A percentile compares a stretch with the other conserved stretches of the same genome.
Conservation (phyloP, 2,888 invertebrate species). For the Xestia sexstrigata region DNA sequence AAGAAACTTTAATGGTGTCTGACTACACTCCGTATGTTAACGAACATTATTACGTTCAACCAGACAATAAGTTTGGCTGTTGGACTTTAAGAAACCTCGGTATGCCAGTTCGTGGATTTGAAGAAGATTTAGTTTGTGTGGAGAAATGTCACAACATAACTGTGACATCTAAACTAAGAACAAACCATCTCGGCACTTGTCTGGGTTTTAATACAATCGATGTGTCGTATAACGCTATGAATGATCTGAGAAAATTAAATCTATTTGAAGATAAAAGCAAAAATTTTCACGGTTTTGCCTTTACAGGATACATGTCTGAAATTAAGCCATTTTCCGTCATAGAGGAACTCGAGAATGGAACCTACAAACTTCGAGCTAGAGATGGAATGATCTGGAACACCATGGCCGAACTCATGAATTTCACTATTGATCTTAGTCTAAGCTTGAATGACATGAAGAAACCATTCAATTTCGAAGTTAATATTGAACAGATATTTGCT, state of each 20-base stretch:
- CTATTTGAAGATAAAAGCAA: constrained; percentile 79
- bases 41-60: constrained; percentile 67
- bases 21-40: constrained; percentile 77
- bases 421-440: constrained; percentile 79
- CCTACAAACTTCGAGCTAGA: constrained; percentile 73
- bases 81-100: constrained; percentile 77
- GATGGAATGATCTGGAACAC: constrained; percentile 84
- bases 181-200: constrained; percentile 80
- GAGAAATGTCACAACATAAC: constrained; percentile 78
- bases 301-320: constrained; percentile 75
- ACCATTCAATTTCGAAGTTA: constrained; percentile 78
- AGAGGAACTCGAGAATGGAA: constrained; percentile 71
- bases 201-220: constrained; percentile 74
- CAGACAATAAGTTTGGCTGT: constrained; percentile 77
- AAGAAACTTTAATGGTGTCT: constrained; percentile 69
- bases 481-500: constrained; percentile 77
- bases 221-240: constrained; percentile 67
- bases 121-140: constrained; percentile 77
- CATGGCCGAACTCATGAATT: constrained; percentile 81
- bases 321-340: constrained; percentile 78
- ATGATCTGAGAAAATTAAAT: constrained; percentile 57
- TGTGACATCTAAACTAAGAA: constrained; percentile 73
- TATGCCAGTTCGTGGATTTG: constrained; percentile 73
- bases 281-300: constrained; percentile 78
- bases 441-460: constrained; percentile 70